These are phyloP conservation scores for Paramormyrops kingsleyae DNA, from an alignment of 2,113 vertebrate species.

Conservation along the genomic window DNA sequence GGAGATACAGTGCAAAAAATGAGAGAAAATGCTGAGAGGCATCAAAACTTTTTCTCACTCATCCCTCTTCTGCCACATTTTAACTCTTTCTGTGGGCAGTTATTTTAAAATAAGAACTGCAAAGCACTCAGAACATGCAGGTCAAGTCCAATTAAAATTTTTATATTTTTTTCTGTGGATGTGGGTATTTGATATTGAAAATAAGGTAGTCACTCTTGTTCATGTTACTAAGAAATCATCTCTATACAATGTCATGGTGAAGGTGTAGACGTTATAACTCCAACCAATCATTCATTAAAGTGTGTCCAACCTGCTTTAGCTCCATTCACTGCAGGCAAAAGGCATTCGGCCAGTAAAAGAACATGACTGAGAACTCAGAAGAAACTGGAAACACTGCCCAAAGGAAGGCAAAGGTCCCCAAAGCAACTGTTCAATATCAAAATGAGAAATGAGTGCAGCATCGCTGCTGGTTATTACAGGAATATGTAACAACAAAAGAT, in stretches of 20 bases:
- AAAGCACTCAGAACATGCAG: not conserved
- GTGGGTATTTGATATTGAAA: not conserved
- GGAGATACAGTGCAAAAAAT: conserved; percentile 26
- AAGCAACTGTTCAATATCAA: not conserved
- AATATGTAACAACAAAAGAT: not conserved
- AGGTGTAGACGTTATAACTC: not conserved
- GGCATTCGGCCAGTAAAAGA: not conserved
- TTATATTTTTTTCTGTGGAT: not conserved
- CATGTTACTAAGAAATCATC: not conserved
- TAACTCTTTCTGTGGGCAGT: not conserved
- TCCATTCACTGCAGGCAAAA: not conserved
- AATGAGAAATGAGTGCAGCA: not conserved
- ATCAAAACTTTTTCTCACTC: conserved; percentile 3
- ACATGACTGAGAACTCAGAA: not conserved
- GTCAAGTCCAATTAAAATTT: not conserved
- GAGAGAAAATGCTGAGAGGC: conserved; percentile 30
- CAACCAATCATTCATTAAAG: not conserved
- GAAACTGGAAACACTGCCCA: not conserved
- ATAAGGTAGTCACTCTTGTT: not conserved
- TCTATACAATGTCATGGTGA: not conserved
- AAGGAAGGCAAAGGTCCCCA: not conserved
- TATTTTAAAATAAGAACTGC: not conserved
- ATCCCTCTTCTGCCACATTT: conserved; percentile 17
- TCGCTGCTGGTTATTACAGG: not conserved
- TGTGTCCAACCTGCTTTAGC: not conserved